Percentiles rank a stretch among this genome's conserved stretches.
These are phyloP conservation scores for Leptestheria dahalacensis DNA, from an alignment of 1,140 invertebrate species.

Conservation along the genomic window DNA sequence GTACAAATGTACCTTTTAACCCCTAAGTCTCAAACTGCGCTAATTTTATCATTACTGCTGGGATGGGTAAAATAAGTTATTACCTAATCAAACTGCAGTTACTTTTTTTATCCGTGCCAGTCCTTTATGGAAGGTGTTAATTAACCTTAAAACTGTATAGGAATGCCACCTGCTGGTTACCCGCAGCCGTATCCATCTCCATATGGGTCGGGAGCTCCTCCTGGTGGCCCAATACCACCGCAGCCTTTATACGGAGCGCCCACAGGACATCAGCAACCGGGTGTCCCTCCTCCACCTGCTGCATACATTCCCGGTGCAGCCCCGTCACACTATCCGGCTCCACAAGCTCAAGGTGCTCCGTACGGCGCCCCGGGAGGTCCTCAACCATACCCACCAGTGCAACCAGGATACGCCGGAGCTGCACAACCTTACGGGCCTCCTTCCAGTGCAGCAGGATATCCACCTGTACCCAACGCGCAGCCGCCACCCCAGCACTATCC, in stretches of 20 bases:
- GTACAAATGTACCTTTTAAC: too few relatives aligned
- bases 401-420: slow-evolving; percentile 13
- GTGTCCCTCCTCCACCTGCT: slow-evolving; percentile 27
- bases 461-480: slow-evolving; percentile 21
- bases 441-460: slow-evolving; percentile 18
- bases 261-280: background rate
- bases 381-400: slow-evolving; percentile 19
- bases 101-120: too few relatives aligned
- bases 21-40: too few relatives aligned
- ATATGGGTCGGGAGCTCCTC: slow-evolving; percentile 5
- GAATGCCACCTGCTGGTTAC: slow-evolving; percentile 4
- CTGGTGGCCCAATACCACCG: slow-evolving; percentile 16
- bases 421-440: slow-evolving; percentile 21
- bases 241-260: slow-evolving; percentile 16
- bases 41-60: too few relatives aligned
- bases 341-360: slow-evolving; percentile 1
- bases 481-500: slow-evolving; percentile 21
- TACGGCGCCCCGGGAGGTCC: slow-evolving; percentile 18
- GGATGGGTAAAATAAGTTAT: too few relatives aligned
- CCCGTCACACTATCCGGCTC: slow-evolving; percentile 11
- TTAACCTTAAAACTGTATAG: too few relatives aligned
- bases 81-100: too few relatives aligned
- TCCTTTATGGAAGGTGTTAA: too few relatives aligned
- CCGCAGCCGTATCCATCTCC: slow-evolving; percentile 8
- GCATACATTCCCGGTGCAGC: slow-evolving; percentile 3